Evolutionary conservation across 2,797 vertebrate species (phyloP), one percentile per base, ranked within the genome.

Genomic region (Muscicapa comitata): DNA sequence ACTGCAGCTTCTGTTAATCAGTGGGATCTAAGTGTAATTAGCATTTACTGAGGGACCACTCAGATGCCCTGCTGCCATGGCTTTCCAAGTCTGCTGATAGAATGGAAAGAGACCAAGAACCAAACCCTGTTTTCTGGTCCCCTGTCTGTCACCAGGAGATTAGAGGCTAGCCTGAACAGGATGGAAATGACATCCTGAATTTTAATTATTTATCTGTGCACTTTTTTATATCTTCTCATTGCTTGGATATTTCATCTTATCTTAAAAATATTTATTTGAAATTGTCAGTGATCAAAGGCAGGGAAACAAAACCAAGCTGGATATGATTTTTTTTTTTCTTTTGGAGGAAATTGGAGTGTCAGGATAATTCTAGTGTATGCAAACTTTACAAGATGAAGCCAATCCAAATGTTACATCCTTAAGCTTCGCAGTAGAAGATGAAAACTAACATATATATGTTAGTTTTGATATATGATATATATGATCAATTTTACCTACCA

Each of bases 191-290:
- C 77, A 92, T 95, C 85, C 85, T 85, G 95, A 95, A 94, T 96
- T 97, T 97, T 97, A 97, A 98, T 97, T 98, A 97, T 96, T 97
- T 97, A 96, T 96, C 45, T 94, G 62, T 91, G 81, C 76, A 86
- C 86, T 96, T 88, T 66, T 89, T 92, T 92, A 87, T 94, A 89
- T 94, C 96, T 94, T 92, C 70, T 94, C 58, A 76, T 89, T 96
- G 93, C 97, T 96, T 90, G 94, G 94, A 86, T 97, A 97, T 96
- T 97, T 97, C 95, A 86, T 97, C 92, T 98, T 96, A 94, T 94
- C 95, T 96, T 97, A 98, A 98, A 98, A 97, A 97, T 97, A 97
- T 97, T 97, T 97, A 97, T 97, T 96, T 97, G 96, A 97, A 97
- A 98, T 97, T 96, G 94, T 96, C 97, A 94, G 88, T 97, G 96